A percentile compares a stretch with the other conserved stretches of the same genome.
Conservation (phyloP, 2,888 invertebrate species). For the Athrips mouffetella region DNA sequence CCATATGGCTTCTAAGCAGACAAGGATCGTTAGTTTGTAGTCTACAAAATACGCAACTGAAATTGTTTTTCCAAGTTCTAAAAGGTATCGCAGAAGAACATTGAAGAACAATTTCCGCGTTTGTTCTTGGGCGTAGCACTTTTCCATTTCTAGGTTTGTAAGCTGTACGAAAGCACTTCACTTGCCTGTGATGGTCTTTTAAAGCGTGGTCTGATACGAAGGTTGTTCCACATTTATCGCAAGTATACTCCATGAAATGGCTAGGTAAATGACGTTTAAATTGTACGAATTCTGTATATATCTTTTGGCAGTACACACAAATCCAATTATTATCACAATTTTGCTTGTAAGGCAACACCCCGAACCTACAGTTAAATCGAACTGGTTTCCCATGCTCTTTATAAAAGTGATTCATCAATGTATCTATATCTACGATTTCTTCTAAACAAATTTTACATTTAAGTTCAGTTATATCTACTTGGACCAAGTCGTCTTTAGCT, state of each 20-base stretch:
- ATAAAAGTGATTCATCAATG: slow-evolving; percentile 59
- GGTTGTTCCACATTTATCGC: slow-evolving; percentile 66
- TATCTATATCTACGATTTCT: slow-evolving; percentile 52
- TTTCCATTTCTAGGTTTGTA: slow-evolving; percentile 65
- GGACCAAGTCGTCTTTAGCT: slow-evolving; percentile 62
- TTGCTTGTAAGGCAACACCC: slow-evolving; percentile 65
- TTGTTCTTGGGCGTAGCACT: slow-evolving; percentile 54
- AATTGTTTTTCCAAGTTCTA: slow-evolving; percentile 67
- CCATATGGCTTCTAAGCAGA: slow-evolving; percentile 54
- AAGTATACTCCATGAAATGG: slow-evolving; percentile 64
- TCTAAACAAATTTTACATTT: slow-evolving; percentile 60
- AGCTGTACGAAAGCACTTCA: slow-evolving; percentile 61
- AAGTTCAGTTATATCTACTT: slow-evolving; percentile 65
- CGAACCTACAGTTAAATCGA: slow-evolving; percentile 60
- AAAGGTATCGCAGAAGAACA: slow-evolving; percentile 67
- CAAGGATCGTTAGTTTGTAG: slow-evolving; percentile 62
- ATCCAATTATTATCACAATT: slow-evolving; percentile 46
- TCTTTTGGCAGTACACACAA: slow-evolving; percentile 61
- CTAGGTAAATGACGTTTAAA: slow-evolving; percentile 62
- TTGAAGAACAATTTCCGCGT: slow-evolving; percentile 66
- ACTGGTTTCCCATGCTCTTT: slow-evolving; percentile 57
- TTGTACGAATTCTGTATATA: slow-evolving; percentile 49
- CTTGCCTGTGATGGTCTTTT: slow-evolving; percentile 61
- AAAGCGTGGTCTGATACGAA: slow-evolving; percentile 64
- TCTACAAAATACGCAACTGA: slow-evolving; percentile 68